Base-by-base conservation (phyloP, 1,140 invertebrate genomes). In the Littorina saxatilis region DNA sequence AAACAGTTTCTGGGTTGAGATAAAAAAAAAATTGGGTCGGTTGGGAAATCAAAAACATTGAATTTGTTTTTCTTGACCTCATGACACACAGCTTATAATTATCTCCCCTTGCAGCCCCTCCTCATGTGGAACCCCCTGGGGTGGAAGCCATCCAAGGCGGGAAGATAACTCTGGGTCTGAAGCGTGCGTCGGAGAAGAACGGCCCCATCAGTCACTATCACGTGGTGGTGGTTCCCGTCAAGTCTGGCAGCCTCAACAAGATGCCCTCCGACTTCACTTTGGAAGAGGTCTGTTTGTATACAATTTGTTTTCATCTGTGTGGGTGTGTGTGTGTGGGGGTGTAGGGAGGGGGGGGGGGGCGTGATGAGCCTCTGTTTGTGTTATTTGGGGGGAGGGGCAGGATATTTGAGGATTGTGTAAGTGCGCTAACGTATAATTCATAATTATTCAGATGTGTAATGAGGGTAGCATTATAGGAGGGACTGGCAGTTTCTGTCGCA, bases 181-280 rank as follows among this genome's bases (percentile, higher is more conserved):
- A 97, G 3, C 97, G 97, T 93, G 98, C 99, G 0, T 98, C 97
- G 0, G 98, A 99, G 93, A 98, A 99, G 92, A 99, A 99, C 91
- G 99, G 99, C n/a, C 98, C 97, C 1, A 99, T 99, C 81, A 98
- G 96, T 73, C 98, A 99, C 93, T 99, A 99, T 92, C 99, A 96
- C 92, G 91, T 99, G 79, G 96, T 99, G 85, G 98, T 99, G 55
- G 97, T 99, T 13, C 98, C 98, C 0, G 96, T 98, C 85, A 83
- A 73, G 29, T 61, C 63, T 96, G 97, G 66, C 66, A 2, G 74
- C 52, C 9, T 77, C 43, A 43, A 73, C 74, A 89, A 88, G 72
- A 61, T 82, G 61, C 86, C 90, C 50, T 76, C 88, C 72, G 89
- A 91, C 61, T 90, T 89, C 66, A 84, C 81, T 27, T 73, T 87